Percentiles rank a stretch among this genome's conserved stretches.
phyloP scores from a whole-genome alignment of 2,888 invertebrate species.

The Sarcophaga variegata region DNA sequence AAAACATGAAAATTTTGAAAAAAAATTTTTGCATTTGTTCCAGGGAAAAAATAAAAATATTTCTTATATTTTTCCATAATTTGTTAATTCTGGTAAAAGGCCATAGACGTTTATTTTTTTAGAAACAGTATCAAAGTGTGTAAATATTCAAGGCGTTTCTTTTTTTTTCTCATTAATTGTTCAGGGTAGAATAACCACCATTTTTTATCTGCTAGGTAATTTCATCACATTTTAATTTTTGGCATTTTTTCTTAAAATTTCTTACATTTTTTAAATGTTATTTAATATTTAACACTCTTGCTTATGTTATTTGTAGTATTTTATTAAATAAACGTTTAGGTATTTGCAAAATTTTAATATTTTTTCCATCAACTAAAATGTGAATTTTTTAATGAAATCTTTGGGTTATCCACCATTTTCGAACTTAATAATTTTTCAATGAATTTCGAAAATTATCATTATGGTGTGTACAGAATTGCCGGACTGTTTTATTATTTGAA shows the following conservation, averaged over 20 bases:
- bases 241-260: constrained; percentile 39
- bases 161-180: constrained; percentile 28
- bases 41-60: neutral
- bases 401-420: constrained; percentile 68
- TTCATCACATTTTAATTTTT: constrained; percentile 65
- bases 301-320: constrained; percentile 16
- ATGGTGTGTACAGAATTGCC: constrained; percentile 26
- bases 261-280: constrained; percentile 55
- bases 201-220: constrained; percentile 58
- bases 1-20: constrained; percentile 57
- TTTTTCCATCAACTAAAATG: constrained; percentile 61
- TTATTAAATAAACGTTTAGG: constrained; percentile 42
- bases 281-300: constrained; percentile 43
- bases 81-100: neutral
- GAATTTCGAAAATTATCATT: constrained; percentile 54
- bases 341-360: constrained; percentile 55
- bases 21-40: constrained; percentile 1
- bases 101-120: neutral
- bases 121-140: neutral
- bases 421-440: constrained; percentile 52
- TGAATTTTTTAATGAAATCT: constrained; percentile 60
- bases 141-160: constrained; percentile 54
- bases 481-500: neutral
- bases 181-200: constrained; percentile 56
- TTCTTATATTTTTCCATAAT: constrained; percentile 7